Base-by-base conservation (phyloP, 2,888 invertebrate genomes). In the Caenorhabditis afra region DNA sequence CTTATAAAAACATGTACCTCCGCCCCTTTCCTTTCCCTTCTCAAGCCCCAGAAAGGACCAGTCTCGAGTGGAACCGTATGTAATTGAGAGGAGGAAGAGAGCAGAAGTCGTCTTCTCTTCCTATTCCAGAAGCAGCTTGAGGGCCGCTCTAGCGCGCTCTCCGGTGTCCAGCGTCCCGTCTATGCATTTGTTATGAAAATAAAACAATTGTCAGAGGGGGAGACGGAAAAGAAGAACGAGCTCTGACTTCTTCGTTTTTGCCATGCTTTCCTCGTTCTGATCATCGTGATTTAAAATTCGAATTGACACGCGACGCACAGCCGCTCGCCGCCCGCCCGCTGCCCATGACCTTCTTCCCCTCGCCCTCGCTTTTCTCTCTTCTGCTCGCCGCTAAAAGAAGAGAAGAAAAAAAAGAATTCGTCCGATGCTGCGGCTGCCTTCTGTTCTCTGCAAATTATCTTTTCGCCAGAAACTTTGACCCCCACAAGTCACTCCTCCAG, bases 261-360 rank as follows among this genome's bases (percentile, higher is more conserved):
- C 50, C 35, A 18, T 45, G 41, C 45, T 44, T 37, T 55, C 44
- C 29, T 29, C 29, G 45, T 73, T 59, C 53, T 75, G 59, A 66
- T 75, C 61, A 61, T 75, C 66, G 44, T 67, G 75, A 67, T 76
- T 67, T 67, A 68, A 76, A 76, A 76, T 76, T 76, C 67, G 75
- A 67, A 76, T 76, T 68, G 75, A 47, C 75, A 67, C 67, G 75
- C 74, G 61, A 66, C 74, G 74, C 59, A 59, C 45, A 37, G 35
- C 53, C 29, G 44, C 65, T 22, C 29, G 61, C 35, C 37, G 62
- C 39, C 35, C 8, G 37, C 10, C 37, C 39, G 41, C 22, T 58
- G 39, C 50, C 39, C 50, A 50, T 64, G 57, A 71, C 71, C 64
- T 50, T 73, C 73, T 20, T 35, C 47, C 39, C 29, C 45, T 44